Evolutionary conservation across 2,888 invertebrate genomes (phyloP), one percentile per base, ranked within the genome.

Genomic region (Apantesis nais): DNA sequence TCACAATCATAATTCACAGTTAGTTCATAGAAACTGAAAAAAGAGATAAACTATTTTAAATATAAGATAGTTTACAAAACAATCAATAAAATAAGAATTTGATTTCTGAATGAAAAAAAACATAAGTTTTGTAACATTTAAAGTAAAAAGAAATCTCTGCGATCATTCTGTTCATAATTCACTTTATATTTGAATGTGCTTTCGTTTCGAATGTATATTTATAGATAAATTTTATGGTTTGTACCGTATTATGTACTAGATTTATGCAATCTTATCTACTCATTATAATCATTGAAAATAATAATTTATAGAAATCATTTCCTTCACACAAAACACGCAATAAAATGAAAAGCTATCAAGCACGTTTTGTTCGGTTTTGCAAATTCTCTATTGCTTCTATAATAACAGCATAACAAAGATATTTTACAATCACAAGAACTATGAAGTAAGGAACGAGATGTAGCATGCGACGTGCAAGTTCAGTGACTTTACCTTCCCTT

Each of bases 401-500:
- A 86, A 87, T 89, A 87, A 84, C 82, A 85, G 78, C 85, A 85
- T 82, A 83, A 88, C 87, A 87, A 87, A 87, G 87, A 88, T 90
- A 91, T 90, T 92, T 91, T 89, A 88, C 89, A 92, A 93, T 93
- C 92, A 90, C 89, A 90, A 92, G 90, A 90, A 90, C 91, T 91
- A 91, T 90, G 92, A 92, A 91, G 92, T 90, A 87, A 88, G 89
- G 86, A 90, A 87, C 89, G 86, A 92, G 91, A 90, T 89, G 88
- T 86, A 89, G 88, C 90, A 88, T 88, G 90, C 92, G 90, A 91
- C 90, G 89, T 89, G 88, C 89, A 93, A 92, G 94, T 94, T 94
- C 94, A 94, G 83, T 93, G 94, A 94, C 93, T 92, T 87, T 86
- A 86, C 91, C 90, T 90, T 93, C 90, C 92, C 92, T 91, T 89